Percentiles rank a stretch among this genome's conserved stretches.
Conservation (phyloP, 2,797 vertebrate species). For the Helarctos malayanus region DNA sequence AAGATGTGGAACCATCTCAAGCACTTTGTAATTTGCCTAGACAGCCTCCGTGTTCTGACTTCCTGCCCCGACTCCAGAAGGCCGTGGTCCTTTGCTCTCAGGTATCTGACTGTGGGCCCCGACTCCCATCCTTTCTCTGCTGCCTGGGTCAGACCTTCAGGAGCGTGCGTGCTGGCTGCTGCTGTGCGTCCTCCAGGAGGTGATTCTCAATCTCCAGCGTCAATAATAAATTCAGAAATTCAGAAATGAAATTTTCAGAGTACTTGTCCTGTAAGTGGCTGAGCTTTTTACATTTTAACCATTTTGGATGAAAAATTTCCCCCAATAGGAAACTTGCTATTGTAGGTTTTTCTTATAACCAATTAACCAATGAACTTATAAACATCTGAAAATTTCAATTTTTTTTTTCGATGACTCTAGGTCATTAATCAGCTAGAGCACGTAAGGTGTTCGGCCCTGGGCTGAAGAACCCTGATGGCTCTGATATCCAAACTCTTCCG, state of each 20-base stretch:
- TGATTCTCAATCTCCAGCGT: background rate
- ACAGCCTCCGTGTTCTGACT: background rate
- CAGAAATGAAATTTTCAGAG: background rate
- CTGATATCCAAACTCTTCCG: background rate
- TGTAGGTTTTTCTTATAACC: background rate
- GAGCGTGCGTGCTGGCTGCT: background rate
- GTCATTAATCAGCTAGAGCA: background rate
- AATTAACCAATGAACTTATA: background rate
- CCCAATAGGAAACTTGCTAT: background rate
- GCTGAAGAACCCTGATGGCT: background rate
- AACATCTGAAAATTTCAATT: background rate
- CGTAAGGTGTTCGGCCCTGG: background rate
- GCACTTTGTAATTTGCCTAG: background rate
- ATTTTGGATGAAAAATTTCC: background rate
- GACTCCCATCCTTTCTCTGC: no score
- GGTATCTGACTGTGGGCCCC: background rate
- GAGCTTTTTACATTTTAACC: background rate
- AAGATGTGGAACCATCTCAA: background rate
- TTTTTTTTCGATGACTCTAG: background rate
- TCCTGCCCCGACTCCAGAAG: background rate
- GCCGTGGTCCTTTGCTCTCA: background rate
- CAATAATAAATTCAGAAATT: background rate
- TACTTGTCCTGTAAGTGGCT: background rate
- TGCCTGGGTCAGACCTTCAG: background rate
- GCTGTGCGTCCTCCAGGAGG: background rate